phyloP scores from a whole-genome alignment of 2,888 invertebrate genomes.

The Amorpha juglandis region DNA sequence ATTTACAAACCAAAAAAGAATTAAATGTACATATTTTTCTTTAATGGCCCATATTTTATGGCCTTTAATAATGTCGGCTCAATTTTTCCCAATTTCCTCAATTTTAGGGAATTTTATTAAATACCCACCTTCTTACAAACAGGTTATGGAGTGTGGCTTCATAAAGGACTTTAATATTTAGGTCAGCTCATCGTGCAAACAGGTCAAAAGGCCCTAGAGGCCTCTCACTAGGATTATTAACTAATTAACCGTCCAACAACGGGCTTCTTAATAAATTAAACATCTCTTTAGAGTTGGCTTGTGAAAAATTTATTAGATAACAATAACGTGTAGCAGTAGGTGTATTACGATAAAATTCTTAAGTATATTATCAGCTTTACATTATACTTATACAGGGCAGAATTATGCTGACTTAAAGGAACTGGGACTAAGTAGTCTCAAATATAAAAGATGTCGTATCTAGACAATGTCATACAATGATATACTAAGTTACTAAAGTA shows the following conservation, averaged over 20 bases:
- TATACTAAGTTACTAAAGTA: too few species aligned
- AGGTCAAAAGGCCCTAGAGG: slow-evolving; percentile 26
- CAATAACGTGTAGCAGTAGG: neutral
- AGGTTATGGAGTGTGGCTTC: neutral
- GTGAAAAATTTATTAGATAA: slow-evolving; percentile 23
- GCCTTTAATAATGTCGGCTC: neutral
- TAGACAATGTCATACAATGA: too few species aligned
- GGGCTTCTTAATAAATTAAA: slow-evolving; percentile 51
- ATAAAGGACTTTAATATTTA: slow-evolving; percentile 29
- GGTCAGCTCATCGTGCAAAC: slow-evolving; percentile 29
- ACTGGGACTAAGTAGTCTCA: too few species aligned
- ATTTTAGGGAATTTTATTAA: neutral
- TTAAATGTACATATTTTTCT: too few species aligned
- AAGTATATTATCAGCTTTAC: too few species aligned
- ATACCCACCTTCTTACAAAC: slow-evolving; percentile 14
- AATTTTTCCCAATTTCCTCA: neutral
- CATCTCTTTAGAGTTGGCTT: slow-evolving; percentile 34
- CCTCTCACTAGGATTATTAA: slow-evolving; percentile 42
- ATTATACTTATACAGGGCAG: too few species aligned
- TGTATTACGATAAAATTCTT: too few species aligned
- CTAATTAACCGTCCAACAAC: slow-evolving; percentile 49
- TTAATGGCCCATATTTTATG: neutral
- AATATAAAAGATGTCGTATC: too few species aligned
- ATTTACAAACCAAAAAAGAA: too few species aligned
- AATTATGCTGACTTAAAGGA: too few species aligned